phyloP scores from a whole-genome alignment of 2,888 invertebrate genomes.

The Polyommatus iphigenia region DNA sequence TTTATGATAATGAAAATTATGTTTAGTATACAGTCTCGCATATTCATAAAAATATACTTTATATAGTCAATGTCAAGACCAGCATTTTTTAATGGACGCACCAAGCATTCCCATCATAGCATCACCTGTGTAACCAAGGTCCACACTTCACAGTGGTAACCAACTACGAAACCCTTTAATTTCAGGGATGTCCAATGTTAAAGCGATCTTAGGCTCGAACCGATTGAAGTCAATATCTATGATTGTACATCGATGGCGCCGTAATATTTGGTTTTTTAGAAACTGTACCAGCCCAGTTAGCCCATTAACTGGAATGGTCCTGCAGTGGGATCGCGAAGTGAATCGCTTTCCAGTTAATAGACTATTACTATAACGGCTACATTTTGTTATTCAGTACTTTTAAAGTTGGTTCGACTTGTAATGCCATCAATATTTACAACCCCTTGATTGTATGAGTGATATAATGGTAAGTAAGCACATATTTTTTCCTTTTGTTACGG shows the following conservation, averaged over 20 bases:
- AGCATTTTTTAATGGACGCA: too few species aligned
- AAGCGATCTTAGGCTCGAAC: neutral
- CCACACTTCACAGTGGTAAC: too few species aligned
- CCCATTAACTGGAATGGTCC: constrained; percentile 54
- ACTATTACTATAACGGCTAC: constrained; percentile 6
- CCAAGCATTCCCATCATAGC: too few species aligned
- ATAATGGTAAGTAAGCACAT: neutral
- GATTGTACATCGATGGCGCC: constrained; percentile 36
- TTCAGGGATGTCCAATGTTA: too few species aligned
- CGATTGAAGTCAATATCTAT: neutral
- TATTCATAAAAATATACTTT: too few species aligned
- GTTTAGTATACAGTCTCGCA: neutral
- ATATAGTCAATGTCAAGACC: too few species aligned
- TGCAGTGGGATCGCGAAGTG: constrained; percentile 47
- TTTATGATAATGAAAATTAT: neutral
- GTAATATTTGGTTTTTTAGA: constrained; percentile 51
- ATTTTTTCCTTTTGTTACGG: neutral
- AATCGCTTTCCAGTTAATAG: constrained; percentile 33
- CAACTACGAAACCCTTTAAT: too few species aligned
- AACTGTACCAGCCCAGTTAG: constrained; percentile 53
- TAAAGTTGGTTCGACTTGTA: neutral
- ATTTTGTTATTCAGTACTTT: constrained; percentile 1
- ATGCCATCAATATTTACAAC: neutral
- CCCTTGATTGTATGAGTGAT: neutral
- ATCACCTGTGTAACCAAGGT: too few species aligned